phyloP scores from a whole-genome alignment of 1,140 invertebrate species.

The Atopsyche davidsoni region DNA sequence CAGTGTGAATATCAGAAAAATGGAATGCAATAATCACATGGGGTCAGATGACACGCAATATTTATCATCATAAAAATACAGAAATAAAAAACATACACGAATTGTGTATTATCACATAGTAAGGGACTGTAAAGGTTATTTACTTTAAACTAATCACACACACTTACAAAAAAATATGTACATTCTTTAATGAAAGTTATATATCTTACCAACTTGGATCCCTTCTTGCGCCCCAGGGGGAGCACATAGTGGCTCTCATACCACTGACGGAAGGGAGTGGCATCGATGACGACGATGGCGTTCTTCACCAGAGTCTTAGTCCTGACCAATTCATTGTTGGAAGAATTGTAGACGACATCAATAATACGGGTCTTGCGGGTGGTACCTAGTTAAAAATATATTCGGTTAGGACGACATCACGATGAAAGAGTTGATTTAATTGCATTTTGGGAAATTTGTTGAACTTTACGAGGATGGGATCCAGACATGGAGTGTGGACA shows the following conservation, averaged over 20 bases:
- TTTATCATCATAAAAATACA: slow-evolving; percentile 29
- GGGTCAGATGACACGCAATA: slow-evolving; percentile 44
- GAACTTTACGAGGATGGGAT: slow-evolving; percentile 65
- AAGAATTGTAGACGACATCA: slow-evolving; percentile 99
- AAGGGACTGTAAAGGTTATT: too few species aligned
- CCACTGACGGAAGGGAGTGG: slow-evolving; percentile 98
- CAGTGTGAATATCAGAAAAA: slow-evolving; percentile 5
- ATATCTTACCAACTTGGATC: slow-evolving; percentile 78
- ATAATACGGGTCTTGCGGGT: slow-evolving; percentile 97
- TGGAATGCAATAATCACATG: slow-evolving; percentile 11
- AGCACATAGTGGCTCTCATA: slow-evolving; percentile 95
- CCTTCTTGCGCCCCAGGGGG: slow-evolving; percentile 94
- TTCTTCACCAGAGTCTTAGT: slow-evolving; percentile 99
- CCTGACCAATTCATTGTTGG: slow-evolving; percentile 97
- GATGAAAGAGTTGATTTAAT: too few species aligned
- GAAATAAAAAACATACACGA: too few species aligned
- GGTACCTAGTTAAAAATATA: slow-evolving; percentile 38
- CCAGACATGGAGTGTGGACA: slow-evolving; percentile 64
- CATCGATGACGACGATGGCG: slow-evolving; percentile 95
- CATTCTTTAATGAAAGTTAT: neutral
- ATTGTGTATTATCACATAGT: neutral
- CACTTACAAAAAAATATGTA: neutral
- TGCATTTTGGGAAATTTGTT: slow-evolving; percentile 40
- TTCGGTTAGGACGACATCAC: too few species aligned
- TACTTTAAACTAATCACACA: too few species aligned